These are phyloP conservation scores for Acyrthosiphon pisum DNA, from an alignment of 1,140 invertebrate genomes.

Conservation along the genomic window DNA sequence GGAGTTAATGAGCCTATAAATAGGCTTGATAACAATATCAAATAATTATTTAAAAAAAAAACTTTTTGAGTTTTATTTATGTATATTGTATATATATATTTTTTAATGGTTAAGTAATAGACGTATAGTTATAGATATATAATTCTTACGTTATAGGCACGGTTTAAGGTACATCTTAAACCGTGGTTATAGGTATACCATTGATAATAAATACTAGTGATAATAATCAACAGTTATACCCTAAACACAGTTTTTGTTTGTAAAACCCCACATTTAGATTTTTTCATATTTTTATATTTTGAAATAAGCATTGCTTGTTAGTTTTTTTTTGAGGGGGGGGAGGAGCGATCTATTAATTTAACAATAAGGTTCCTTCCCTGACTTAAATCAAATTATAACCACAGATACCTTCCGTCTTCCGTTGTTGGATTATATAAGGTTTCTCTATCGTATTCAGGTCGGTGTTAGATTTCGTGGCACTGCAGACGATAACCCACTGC, in stretches of 20 bases:
- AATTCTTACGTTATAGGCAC: too few relatives aligned
- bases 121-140: too few relatives aligned
- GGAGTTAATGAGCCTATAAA: background rate
- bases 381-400: background rate
- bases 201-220: too few relatives aligned
- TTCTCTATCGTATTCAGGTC: background rate
- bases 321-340: too few relatives aligned
- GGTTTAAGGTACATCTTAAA: too few relatives aligned
- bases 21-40: too few relatives aligned
- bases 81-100: too few relatives aligned
- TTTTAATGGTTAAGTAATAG: too few relatives aligned
- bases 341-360: background rate
- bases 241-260: background rate
- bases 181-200: too few relatives aligned
- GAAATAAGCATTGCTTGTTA: too few relatives aligned
- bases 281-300: background rate
- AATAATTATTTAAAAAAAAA: background rate
- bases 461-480: background rate
- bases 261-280: background rate
- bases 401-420: slow-evolving; percentile 19
- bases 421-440: background rate
- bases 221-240: background rate
- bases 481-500: background rate
- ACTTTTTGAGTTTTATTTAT: too few relatives aligned
- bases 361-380: background rate